Base-by-base conservation (phyloP, 1,140 invertebrate species). In the Brachionus rotundiformis region DNA sequence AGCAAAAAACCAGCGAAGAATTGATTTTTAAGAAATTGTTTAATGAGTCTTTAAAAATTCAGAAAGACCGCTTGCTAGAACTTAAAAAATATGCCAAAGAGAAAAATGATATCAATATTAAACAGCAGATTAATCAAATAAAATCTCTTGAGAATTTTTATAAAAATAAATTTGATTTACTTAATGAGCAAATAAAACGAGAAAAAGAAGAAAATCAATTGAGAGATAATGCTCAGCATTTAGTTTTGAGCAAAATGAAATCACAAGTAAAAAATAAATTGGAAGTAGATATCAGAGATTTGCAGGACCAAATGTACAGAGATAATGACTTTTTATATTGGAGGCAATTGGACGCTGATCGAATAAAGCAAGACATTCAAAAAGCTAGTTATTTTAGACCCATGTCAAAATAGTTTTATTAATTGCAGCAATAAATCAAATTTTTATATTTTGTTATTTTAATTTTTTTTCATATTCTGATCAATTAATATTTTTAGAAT, bases 271-370 rank as follows among this genome's bases (percentile, higher is more conserved):
- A 86, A 3, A 84, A 84, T 82, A 87, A 87, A 83, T 86, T 88
- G 85, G 87, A 88, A 81, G 81, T 79, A n/a, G 87, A 88, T 65
- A 86, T 88, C 33, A 81, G 83, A 39, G 82, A 84, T 25, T 84
- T 87, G 47, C 87, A 88, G 82, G 84, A 86, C n/a, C 86, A 88
- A 54, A 76, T 88, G 29, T 84, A 84, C 10, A 82, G 84, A 39
- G 86, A 87, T 83, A 86, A 88, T 47, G 87, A 88, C 82, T 85
- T 87, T 83, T 83, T 83, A 7, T 85, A 88, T 82, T 87, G 85
- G 83, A 71, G 87, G 47, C 85, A 88, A 80, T 82, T 86, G 1
- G 87, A 88, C 73, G 86, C 87, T 54, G 86, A 88, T 25, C 81
- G 86, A 47, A 68, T 88, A 10, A 85, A 85, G 75, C 84, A 86